Base-by-base conservation (phyloP, 2,113 vertebrate genomes). In the Anolis sagrei region DNA sequence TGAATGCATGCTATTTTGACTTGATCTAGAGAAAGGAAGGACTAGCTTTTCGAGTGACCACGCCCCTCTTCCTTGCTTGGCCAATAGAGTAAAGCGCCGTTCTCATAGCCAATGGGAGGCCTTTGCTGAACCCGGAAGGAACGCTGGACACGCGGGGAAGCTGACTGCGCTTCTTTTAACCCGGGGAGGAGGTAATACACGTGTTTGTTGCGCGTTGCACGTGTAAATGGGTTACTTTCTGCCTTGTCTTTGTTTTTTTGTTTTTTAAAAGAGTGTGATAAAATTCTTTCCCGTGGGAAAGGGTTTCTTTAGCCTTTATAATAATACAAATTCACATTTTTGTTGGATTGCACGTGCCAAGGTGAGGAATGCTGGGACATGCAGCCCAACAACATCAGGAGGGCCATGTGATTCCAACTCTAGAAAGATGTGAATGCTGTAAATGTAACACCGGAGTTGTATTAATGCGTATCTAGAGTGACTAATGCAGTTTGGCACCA, bases 1-100 rank as follows among this genome's bases (percentile, higher is more conserved):
- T 3, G 1, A 0, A 7, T 10, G 14, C 54, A 14, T 5, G 13
- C 5, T 18, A 0, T 2, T 5, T 9, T n/a, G 7, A 1, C 19
- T 79, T 73, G n/a, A 2, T 4, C n/a, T 18, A 25, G 39, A 7
- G 25, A 5, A 9, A 6, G 14, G 29, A 2, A 6, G 48, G 14
- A 51, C n/a, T 10, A 1, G 4, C 23, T 4, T 1, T 29, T 19
- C 2, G 32, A 1, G 19, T 2, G 1, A 11, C 16, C 84, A 3
- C 70, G 66, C 70, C 84, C 58, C n/a, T 21, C 2, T 18, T 36
- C 3, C 19, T 16, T 11, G 23, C 13, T 66, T 79, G 39, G 4
- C 84, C 69, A 75, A 75, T 86, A n/a, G 25, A 4, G 3, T 25
- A 76, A 44, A 61, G 4, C 8, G 21, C 3, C 2, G 29, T 49